phyloP scores from a whole-genome alignment of 2,797 vertebrate species.

The Arremon brunneinucha region DNA sequence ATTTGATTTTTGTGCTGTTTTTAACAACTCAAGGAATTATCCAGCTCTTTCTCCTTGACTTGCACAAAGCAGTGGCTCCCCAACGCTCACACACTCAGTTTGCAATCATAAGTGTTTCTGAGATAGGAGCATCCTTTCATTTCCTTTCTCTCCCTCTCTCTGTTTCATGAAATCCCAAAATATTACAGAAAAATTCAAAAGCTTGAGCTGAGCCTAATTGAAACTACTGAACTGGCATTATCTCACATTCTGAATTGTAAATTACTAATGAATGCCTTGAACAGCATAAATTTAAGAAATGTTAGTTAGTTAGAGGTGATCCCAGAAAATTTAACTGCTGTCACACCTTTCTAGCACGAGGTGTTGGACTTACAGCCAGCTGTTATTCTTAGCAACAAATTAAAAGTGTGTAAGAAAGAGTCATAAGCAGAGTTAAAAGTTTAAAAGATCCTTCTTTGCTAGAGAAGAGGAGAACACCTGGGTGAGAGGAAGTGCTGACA shows the following conservation, averaged over 20 bases:
- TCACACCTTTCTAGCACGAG: not conserved
- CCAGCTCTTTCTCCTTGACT: not conserved
- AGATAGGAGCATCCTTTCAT: not conserved
- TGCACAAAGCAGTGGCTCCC: not conserved
- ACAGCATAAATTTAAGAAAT: not conserved
- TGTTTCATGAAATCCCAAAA: not conserved
- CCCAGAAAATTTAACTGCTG: not conserved
- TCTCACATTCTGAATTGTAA: not conserved
- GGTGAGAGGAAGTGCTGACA: not conserved
- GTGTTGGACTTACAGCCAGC: not conserved
- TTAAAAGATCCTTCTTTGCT: not conserved
- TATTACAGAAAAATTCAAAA: not conserved
- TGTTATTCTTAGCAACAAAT: not conserved
- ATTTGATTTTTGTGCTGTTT: not conserved
- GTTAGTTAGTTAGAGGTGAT: not conserved
- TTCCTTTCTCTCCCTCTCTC: not conserved
- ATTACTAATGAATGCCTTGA: not conserved
- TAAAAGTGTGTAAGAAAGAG: not conserved
- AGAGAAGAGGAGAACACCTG: not conserved
- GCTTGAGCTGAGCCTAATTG: not conserved
- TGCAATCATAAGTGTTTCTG: accelerated
- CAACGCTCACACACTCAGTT: accelerated
- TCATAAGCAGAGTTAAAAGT: not conserved
- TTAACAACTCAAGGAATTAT: not conserved
- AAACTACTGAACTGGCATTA: not conserved